phyloP scores from a whole-genome alignment of 2,797 vertebrate genomes.

The Brachymystax lenok region DNA sequence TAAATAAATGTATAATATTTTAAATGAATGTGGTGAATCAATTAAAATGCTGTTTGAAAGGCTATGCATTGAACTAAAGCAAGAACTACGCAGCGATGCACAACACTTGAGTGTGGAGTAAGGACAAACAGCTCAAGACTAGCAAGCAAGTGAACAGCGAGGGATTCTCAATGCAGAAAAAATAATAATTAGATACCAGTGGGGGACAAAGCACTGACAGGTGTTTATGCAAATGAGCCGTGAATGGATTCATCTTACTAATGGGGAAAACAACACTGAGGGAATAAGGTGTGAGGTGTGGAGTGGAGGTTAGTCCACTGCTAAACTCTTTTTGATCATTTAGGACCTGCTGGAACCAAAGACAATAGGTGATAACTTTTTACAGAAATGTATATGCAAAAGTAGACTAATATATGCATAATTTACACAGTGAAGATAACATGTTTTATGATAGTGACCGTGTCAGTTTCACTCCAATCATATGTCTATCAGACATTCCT shows the following conservation, averaged over 20 bases:
- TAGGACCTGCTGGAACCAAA: background rate
- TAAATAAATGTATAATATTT: too few species aligned
- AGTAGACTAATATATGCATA: too few species aligned
- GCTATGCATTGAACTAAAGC: background rate
- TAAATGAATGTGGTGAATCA: background rate
- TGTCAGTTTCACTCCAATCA: too few species aligned
- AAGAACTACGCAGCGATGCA: background rate
- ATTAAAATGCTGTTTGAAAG: background rate
- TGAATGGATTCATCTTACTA: constrained; percentile 66
- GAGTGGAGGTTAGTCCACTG: constrained; percentile 52
- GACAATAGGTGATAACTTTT: background rate
- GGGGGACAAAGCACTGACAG: constrained; percentile 75
- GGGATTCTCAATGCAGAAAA: constrained; percentile 48
- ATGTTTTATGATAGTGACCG: too few species aligned
- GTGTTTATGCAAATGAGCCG: constrained; percentile 75
- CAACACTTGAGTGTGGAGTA: too few species aligned
- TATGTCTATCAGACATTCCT: too few species aligned
- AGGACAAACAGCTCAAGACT: constrained; percentile 37
- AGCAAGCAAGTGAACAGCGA: constrained; percentile 49
- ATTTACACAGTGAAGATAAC: too few species aligned
- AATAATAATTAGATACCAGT: constrained; percentile 73
- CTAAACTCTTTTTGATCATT: background rate
- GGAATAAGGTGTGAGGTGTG: constrained; percentile 55
- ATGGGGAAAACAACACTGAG: constrained; percentile 64
- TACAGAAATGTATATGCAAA: too few species aligned